Base-by-base conservation (phyloP, 2,797 vertebrate species). In the Malacoraja senta region DNA sequence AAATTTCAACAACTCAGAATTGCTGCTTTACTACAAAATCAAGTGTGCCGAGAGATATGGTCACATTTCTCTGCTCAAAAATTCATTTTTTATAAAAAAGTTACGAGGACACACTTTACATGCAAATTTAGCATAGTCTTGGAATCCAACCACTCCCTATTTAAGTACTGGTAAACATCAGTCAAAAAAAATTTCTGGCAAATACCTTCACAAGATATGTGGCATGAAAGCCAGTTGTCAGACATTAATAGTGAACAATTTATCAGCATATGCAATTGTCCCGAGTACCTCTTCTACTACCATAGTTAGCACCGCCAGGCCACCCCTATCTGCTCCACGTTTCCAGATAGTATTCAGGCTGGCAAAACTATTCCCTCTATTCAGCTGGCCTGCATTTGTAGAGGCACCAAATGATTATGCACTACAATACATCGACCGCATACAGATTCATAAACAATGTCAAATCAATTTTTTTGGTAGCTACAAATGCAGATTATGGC, bases 331-430 rank as follows among this genome's bases (percentile, higher is more conserved):
- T 74, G 1, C 71, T 8, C 68, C 32, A 19, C 0, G 0, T 71
- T 72, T 74, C 12, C 38, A 65, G 38, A 29, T 35, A 74, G 15
- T 58, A 76, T 53, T 58, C 58, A 44, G 71, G 13, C 68, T 13
- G 53, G 12, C 24, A 90, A 91, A 38, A 74, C 10, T 9, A 53
- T 58, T 13, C 61, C 12, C 61, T 3, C 1, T 21, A 68, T 71
- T 88, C 68, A 91, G 65, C 61, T 91, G 65, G 90, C 65, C 90
- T 72, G 71, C 90, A 92, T 92, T 72, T 68, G n/a, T 68, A 32
- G 68, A 88, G 84, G n/a, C 71, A 92, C 29, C 38, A 92, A 91
- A 72, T 74, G 24, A 91, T 72, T 74, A 92, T 58, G 38, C 90
- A 91, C 38, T 26, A 10, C 26, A 91, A 19, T 38, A 44, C 3